Evolutionary conservation across 2,797 vertebrate species (phyloP).

Genomic region (Selene dorsalis): DNA sequence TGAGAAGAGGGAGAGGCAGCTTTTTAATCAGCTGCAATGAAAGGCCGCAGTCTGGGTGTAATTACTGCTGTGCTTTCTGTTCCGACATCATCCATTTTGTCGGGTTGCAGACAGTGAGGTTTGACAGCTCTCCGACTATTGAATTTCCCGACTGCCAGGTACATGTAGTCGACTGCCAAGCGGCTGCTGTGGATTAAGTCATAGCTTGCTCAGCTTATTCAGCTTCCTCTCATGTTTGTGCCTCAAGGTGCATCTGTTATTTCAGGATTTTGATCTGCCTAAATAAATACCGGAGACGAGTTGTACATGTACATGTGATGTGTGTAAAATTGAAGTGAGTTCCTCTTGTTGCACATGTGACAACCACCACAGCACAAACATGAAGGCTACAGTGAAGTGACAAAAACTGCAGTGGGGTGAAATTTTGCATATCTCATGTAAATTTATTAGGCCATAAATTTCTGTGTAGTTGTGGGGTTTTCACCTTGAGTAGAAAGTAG

Average conservation of each 20-base stretch:
- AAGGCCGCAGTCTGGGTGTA: conserved; percentile 69
- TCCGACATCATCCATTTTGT: conserved; percentile 44
- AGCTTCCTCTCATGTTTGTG: conserved; percentile 28
- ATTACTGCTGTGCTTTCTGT: conserved; percentile 67
- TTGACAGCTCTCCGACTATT: conserved; percentile 46
- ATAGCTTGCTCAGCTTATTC: conserved; percentile 42
- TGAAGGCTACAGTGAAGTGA: too few species aligned
- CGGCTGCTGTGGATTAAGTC: conserved; percentile 54
- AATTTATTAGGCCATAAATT: too few species aligned
- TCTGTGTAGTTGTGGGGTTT: too few species aligned
- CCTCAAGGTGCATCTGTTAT: conserved; percentile 34
- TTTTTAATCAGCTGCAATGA: conserved; percentile 82
- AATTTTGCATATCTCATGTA: too few species aligned
- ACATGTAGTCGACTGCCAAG: conserved; percentile 33
- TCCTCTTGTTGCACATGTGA: not conserved
- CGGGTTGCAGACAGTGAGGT: conserved; percentile 49
- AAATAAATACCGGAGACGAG: conserved; percentile 8
- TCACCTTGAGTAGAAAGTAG: too few species aligned
- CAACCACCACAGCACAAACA: too few species aligned
- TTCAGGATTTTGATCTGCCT: conserved; percentile 13
- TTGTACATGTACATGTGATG: too few species aligned
- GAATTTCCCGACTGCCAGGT: conserved; percentile 36
- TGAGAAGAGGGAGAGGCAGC: conserved; percentile 56
- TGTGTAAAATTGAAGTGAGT: not conserved
- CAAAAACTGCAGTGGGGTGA: too few species aligned